Evolutionary conservation across 1,140 invertebrate genomes (phyloP).

Genomic region (Vollenhovia emeryi): DNA sequence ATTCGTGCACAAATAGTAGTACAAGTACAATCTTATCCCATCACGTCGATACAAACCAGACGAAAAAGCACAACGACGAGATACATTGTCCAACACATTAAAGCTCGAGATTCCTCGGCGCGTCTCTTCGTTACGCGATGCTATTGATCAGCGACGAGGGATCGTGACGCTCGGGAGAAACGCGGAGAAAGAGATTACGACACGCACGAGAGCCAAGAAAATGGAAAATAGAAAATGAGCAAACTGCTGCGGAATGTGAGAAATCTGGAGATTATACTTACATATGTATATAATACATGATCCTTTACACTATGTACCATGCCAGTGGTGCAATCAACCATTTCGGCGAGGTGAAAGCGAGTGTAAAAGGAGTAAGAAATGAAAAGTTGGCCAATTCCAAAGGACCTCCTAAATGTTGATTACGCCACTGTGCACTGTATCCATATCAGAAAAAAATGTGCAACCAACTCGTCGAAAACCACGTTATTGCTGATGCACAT

Average conservation of each 20-base stretch:
- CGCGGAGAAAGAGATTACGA: slow-evolving; percentile 27
- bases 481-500: not conserved
- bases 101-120: slow-evolving; percentile 16
- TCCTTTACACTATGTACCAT: slow-evolving; percentile 32
- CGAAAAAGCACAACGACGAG: slow-evolving; percentile 43
- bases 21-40: slow-evolving; percentile 19
- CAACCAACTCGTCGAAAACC: not conserved
- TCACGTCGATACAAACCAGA: slow-evolving; percentile 20
- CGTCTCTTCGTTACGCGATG: not conserved
- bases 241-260: slow-evolving; percentile 64
- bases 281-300: slow-evolving; percentile 6
- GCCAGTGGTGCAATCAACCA: slow-evolving; percentile 5
- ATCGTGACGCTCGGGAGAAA: slow-evolving; percentile 28
- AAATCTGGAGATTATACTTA: slow-evolving; percentile 47
- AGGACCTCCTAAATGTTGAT: not conserved
- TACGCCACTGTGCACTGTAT: not conserved
- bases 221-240: slow-evolving; percentile 20
- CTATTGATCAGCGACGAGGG: slow-evolving; percentile 7
- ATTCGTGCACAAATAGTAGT: slow-evolving; percentile 23
- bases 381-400: too few species aligned
- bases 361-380: not conserved
- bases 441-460: slow-evolving; percentile 2
- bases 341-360: too few species aligned
- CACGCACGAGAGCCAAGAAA: slow-evolving; percentile 25
- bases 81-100: slow-evolving; percentile 48